Evolutionary conservation across 2,888 invertebrate species (phyloP).

Genomic region (Choreutis nemorana): DNA sequence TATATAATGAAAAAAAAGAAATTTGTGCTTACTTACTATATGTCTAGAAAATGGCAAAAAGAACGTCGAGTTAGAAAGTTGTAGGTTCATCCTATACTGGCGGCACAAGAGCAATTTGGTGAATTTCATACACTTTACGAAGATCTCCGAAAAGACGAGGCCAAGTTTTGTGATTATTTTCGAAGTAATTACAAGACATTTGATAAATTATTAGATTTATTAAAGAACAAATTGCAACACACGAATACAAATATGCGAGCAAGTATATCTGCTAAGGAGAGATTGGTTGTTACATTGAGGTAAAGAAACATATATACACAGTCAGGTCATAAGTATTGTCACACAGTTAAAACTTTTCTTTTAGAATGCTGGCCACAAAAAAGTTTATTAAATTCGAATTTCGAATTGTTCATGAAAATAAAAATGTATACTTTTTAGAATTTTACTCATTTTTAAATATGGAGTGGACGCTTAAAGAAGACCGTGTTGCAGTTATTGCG

Average conservation of each 20-base stretch:
- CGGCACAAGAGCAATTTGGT: conserved; percentile 16
- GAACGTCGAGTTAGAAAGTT: not conserved
- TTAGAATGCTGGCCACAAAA: too few relatives aligned
- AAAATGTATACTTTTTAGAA: too few relatives aligned
- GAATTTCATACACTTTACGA: conserved; percentile 14
- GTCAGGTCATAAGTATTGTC: too few relatives aligned
- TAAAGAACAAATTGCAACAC: conserved; percentile 3
- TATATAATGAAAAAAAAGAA: too few relatives aligned
- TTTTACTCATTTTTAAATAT: too few relatives aligned
- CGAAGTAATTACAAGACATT: conserved; percentile 14
- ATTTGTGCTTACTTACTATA: conserved; percentile 1
- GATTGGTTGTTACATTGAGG: conserved; percentile 4
- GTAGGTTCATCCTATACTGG: conserved; percentile 15
- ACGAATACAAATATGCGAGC: conserved; percentile 3
- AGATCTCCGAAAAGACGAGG: conserved; percentile 17
- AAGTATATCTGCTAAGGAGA: conserved; percentile 2
- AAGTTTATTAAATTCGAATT: too few relatives aligned
- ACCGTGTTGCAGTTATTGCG: too few relatives aligned
- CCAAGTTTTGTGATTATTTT: conserved; percentile 16
- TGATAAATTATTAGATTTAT: conserved; percentile 12
- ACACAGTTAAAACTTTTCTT: too few relatives aligned
- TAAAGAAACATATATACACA: conserved; percentile 2
- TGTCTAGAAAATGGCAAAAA: conserved; percentile 1
- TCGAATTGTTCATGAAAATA: too few relatives aligned
- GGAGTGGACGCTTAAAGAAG: too few relatives aligned